Evolutionary conservation across 2,113 vertebrate genomes (phyloP).

Genomic region (Oplegnathus fasciatus): DNA sequence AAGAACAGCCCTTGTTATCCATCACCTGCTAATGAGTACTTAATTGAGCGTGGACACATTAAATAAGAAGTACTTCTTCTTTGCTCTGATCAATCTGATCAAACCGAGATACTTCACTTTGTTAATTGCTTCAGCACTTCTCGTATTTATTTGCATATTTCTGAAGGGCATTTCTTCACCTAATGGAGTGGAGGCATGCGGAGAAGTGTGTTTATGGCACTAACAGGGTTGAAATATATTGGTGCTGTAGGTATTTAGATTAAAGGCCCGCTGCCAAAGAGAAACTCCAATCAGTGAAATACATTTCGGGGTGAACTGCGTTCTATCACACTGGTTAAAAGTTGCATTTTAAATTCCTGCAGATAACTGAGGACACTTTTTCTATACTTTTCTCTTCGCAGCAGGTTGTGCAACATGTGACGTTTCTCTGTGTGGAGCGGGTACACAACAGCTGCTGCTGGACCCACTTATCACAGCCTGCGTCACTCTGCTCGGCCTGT

Average conservation of each 20-base stretch:
- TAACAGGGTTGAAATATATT: slow-evolving; percentile 35
- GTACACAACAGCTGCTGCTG: slow-evolving; percentile 42
- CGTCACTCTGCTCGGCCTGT: slow-evolving; percentile 14
- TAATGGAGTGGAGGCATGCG: slow-evolving; percentile 1
- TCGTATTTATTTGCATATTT: slow-evolving; percentile 60
- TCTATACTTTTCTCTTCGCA: neutral
- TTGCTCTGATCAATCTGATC: slow-evolving; percentile 22
- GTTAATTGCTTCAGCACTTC: slow-evolving; percentile 36
- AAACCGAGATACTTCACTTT: slow-evolving; percentile 43
- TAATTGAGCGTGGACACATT: slow-evolving; percentile 48
- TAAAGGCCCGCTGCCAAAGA: slow-evolving; percentile 24
- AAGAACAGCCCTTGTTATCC: slow-evolving; percentile 53
- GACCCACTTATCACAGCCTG: slow-evolving; percentile 37
- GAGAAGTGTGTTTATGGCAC: slow-evolving; percentile 25
- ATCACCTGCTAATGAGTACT: slow-evolving; percentile 58
- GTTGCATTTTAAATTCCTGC: neutral
- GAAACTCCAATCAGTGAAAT: slow-evolving; percentile 32
- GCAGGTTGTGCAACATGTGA: slow-evolving; percentile 17
- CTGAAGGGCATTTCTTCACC: slow-evolving; percentile 12
- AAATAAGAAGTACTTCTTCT: slow-evolving; percentile 52
- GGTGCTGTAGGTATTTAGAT: slow-evolving; percentile 27
- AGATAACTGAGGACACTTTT: neutral
- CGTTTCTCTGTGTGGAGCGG: neutral
- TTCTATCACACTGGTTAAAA: slow-evolving; percentile 11
- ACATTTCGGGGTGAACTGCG: neutral